Base-by-base conservation (phyloP, 2,113 vertebrate genomes). In the Vulpes lagopus region DNA sequence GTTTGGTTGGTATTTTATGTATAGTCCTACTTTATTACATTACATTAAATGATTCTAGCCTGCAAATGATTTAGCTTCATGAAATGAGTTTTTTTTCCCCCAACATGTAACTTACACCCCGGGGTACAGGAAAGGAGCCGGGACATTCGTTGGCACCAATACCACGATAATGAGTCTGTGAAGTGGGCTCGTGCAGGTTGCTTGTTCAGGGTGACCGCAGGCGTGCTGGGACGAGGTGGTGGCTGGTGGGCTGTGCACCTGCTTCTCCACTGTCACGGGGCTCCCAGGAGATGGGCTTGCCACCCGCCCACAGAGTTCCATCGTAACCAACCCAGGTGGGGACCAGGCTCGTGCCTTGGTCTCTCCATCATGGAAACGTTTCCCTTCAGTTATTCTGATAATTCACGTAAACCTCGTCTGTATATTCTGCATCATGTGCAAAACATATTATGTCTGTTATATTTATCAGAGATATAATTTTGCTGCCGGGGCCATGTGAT, bases 1-100 rank as follows among this genome's bases (percentile, higher is more conserved):
- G 96, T 98, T 97, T 97, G 97, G 88, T 97, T 4, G 57, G 27
- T 49, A 71, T 14, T 51, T 43, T 43, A 43, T 43, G 32, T 1
- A 6, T 8, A 23, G 51, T 59, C 3, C 0, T 15, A 27, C 30
- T 43, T 43, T 65, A 38, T 85, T 79, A 51, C n/a, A 43, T 80
- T 17, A 23, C 30, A 2, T 14, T 30, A 32, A 43, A 3, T 11
- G 17, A 65, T 80, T 57, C 64, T 53, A 51, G 49, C 30, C 17
- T 22, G 55, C 32, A 59, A 64, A 74, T 64, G n/a, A 27, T 67
- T 8, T 27, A 30, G 17, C 38, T 64, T 89, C 67, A 59, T 17
- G 69, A 32, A 85, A 32, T 0, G 14, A 79, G 30, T 20, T 10
- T 23, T n/a, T 19, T 23, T 43, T 25, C 17, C 9, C 49, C 4